Evolutionary conservation across 2,888 invertebrate species (phyloP).

Genomic region (Leptinotarsa haldemani): DNA sequence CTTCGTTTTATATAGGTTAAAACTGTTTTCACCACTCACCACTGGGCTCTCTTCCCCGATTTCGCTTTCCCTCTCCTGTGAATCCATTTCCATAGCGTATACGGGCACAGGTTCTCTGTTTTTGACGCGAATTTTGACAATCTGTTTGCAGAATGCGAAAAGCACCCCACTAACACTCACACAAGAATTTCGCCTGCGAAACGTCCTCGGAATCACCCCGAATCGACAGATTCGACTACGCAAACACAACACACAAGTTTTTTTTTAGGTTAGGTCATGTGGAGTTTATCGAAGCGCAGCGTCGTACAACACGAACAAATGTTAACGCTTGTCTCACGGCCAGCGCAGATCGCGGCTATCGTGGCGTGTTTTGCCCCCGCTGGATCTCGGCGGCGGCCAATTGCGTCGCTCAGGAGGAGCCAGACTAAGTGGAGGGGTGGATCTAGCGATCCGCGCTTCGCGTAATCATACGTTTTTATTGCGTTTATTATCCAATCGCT

Average conservation of each 20-base stretch:
- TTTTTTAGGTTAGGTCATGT: conserved; percentile 53
- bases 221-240: conserved; percentile 35
- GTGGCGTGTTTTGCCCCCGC: conserved; percentile 50
- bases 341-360: conserved; percentile 40
- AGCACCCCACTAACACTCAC: conserved; percentile 61
- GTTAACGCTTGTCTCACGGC: conserved; percentile 47
- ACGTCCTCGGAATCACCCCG: conserved; percentile 30
- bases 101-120: conserved; percentile 88
- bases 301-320: conserved; percentile 42
- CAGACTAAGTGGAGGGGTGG: conserved; percentile 61
- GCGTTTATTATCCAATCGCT: conserved; percentile 62
- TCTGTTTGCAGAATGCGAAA: conserved; percentile 61
- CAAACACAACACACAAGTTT: conserved; percentile 28
- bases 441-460: conserved; percentile 52
- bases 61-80: conserved; percentile 71
- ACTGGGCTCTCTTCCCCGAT: conserved; percentile 80
- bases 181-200: conserved; percentile 44
- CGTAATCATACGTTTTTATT: conserved; percentile 65
- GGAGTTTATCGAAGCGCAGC: conserved; percentile 34
- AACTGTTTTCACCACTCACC: conserved; percentile 69
- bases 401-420: conserved; percentile 60
- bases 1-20: too few species aligned
- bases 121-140: conserved; percentile 88
- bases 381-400: conserved; percentile 50
- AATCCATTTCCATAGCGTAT: conserved; percentile 81